Evolutionary conservation across 2,888 invertebrate species (phyloP), one percentile per base, ranked within the genome.

Genomic region (Cepaea hortensis): DNA sequence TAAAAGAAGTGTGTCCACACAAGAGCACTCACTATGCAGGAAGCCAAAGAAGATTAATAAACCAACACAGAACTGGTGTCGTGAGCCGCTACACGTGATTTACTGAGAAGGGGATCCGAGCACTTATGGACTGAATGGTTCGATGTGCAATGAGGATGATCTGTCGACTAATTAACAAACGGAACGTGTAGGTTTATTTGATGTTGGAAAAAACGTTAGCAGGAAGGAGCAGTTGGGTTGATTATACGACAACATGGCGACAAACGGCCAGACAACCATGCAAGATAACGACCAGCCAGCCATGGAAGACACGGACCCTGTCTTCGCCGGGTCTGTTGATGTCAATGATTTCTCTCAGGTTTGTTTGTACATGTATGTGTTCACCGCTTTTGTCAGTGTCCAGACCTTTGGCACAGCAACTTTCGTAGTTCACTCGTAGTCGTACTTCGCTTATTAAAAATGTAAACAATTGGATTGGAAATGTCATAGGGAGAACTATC

Each of bases 261-360:
- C 35, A 1, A 35, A 77, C 68, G n/a, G 3, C 81, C 65, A 81
- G 15, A 18, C 81, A 15, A 81, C 81, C 65, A 81, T 18, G 68
- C 65, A 46, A 81, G 65, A 23, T 13, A 18, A 13, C 15, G 11
- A 7, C n/a, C 4, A 46, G 18, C 18, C 46, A 20, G 65, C 81
- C 11, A 20, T 50, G 23, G 73, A 23, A 6, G 35, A 73, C 9
- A 48, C 73, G 9, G 9, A 70, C n/a, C 50, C 76, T 0, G 18
- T 86, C n/a, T 72, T 88, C 35, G 84, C 88, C 15, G 88, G 87
- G 11, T 85, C 46, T 72, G 13, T 84, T 73, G 82, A 87, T 65
- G 76, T 88, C 72, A 88, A 85, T 23, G 87, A 87, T 23, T 87
- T 83, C 68, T 87, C 88, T 18, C 88, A 88, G 88, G 88, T 88